A percentile compares a stretch with the other conserved stretches of the same genome.
Evolutionary conservation across 2,888 invertebrate genomes (phyloP).

Genomic region (Drosophila suboccidentalis): DNA sequence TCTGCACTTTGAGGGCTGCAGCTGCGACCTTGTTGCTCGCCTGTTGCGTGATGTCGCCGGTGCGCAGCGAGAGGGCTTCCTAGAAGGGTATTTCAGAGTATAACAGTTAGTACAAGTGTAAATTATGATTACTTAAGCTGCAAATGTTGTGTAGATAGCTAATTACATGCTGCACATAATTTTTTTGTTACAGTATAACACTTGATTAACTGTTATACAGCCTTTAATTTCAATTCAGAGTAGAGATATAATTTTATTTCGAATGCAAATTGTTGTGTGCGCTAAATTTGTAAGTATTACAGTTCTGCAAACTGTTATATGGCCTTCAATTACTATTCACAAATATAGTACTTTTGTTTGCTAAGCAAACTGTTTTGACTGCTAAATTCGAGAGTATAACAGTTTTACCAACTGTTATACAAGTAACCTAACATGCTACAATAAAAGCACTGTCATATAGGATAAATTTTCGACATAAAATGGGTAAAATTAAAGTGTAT

Average conservation of each 20-base stretch:
- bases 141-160: not conserved
- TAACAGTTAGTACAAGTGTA: conserved; percentile 20
- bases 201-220: conserved; percentile 19
- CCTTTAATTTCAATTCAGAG: not conserved
- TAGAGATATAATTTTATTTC: not conserved
- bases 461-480: not conserved
- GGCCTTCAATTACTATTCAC: too few relatives aligned
- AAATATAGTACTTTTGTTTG: too few relatives aligned
- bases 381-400: too few relatives aligned
- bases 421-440: not conserved
- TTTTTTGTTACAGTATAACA: conserved; percentile 1
- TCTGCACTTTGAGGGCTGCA: conserved; percentile 93
- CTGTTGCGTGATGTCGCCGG: conserved; percentile 93
- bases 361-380: too few relatives aligned
- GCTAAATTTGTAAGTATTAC: not conserved
- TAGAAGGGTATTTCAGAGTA: conserved; percentile 84
- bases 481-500: not conserved
- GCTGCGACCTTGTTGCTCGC: conserved; percentile 94
- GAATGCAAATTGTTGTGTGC: not conserved
- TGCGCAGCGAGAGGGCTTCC: conserved; percentile 94
- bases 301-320: conserved; percentile 7
- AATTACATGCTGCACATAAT: conserved; percentile 17
- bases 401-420: not conserved
- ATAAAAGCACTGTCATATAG: not conserved
- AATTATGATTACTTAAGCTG: not conserved